Evolutionary conservation across 2,888 invertebrate genomes (phyloP).

Genomic region (Mystacides longicornis): DNA sequence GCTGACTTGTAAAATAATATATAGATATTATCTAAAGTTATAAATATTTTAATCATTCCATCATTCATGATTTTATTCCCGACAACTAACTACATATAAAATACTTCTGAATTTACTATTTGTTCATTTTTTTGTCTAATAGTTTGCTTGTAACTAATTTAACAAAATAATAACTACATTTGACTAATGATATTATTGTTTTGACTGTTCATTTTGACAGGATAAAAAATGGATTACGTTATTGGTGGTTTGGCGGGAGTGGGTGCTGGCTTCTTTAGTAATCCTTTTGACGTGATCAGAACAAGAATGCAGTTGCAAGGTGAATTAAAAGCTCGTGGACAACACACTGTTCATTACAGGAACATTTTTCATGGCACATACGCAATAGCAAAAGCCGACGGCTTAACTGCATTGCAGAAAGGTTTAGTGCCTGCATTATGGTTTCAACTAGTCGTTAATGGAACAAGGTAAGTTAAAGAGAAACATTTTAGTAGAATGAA

Average conservation of each 20-base stretch:
- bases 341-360: conserved; percentile 53
- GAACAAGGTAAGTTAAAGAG: conserved; percentile 44
- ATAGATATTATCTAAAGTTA: no score
- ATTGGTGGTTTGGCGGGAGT: conserved; percentile 69
- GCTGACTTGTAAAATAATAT: no score
- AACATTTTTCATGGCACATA: conserved; percentile 77
- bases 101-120: no score
- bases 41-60: no score
- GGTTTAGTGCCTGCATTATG: conserved; percentile 77
- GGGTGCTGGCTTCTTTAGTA: conserved; percentile 75
- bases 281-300: conserved; percentile 85
- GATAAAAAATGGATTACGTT: conserved; percentile 46
- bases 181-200: not conserved
- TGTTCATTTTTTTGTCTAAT: not conserved
- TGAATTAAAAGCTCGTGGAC: conserved; percentile 63
- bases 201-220: conserved; percentile 2
- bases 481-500: no score
- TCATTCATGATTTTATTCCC: no score
- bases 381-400: conserved; percentile 68
- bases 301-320: conserved; percentile 84
- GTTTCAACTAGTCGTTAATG: conserved; percentile 66
- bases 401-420: conserved; percentile 63
- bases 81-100: no score
- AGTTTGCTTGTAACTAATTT: not conserved
- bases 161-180: not conserved